Evolutionary conservation across 2,113 vertebrate genomes (phyloP).

Genomic region (Campylomormyrus numenius): DNA sequence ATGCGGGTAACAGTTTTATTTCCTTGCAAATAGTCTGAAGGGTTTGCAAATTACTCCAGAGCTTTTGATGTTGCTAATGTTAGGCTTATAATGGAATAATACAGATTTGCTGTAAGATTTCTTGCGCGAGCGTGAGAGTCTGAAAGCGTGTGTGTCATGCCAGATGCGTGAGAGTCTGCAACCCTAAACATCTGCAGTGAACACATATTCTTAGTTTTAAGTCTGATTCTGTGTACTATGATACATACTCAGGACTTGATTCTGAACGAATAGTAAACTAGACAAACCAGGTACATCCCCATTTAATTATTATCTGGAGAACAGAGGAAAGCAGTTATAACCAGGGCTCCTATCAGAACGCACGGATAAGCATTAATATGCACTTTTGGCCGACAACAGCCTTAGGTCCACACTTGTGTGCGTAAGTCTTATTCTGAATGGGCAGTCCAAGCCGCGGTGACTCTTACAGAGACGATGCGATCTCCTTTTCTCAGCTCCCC

Average conservation of each 20-base stretch:
- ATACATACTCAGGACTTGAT: not conserved
- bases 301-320: not conserved
- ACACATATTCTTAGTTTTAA: not conserved
- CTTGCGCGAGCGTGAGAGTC: no score
- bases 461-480: conserved; percentile 84
- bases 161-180: not conserved
- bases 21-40: no score
- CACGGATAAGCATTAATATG: not conserved
- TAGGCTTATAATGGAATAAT: no score
- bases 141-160: no score
- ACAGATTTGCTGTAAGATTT: no score
- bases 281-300: not conserved
- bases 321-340: not conserved
- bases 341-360: not conserved
- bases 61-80: no score
- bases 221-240: not conserved
- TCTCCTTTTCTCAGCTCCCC: conserved; percentile 94
- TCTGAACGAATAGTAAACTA: not conserved
- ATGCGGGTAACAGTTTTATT: no score
- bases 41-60: no score
- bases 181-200: not conserved
- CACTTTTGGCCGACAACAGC: not conserved
- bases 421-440: not conserved
- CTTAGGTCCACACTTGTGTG: not conserved
- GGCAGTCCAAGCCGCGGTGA: not conserved